These are phyloP conservation scores for Aphaenogaster rudis DNA, from an alignment of 1,140 invertebrate species.

Conservation along the genomic window DNA sequence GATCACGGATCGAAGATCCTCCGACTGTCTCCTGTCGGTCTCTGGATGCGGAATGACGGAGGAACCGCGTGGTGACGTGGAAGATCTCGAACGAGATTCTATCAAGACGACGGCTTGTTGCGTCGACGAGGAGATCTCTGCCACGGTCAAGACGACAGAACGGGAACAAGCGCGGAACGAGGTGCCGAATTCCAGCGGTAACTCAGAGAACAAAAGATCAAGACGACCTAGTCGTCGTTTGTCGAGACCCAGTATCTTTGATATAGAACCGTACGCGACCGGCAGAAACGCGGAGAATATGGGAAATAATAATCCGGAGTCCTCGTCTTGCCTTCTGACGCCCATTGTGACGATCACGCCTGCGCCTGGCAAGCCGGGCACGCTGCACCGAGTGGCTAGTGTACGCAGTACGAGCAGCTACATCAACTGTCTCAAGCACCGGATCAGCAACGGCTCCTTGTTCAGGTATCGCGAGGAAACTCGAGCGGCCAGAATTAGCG, in stretches of 20 bases:
- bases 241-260: neutral
- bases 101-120: neutral
- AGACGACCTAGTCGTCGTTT: slow-evolving; percentile 26
- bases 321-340: slow-evolving; percentile 73
- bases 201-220: slow-evolving; percentile 10
- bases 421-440: slow-evolving; percentile 91
- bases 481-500: slow-evolving; percentile 92
- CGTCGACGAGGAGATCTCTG: neutral
- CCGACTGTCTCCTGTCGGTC: slow-evolving; percentile 27
- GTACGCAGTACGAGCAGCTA: slow-evolving; percentile 86
- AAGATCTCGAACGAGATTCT: neutral
- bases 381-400: slow-evolving; percentile 84
- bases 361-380: slow-evolving; percentile 81
- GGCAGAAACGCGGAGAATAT: slow-evolving; percentile 40
- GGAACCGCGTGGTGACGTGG: neutral
- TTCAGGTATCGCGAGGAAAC: slow-evolving; percentile 94
- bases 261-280: slow-evolving; percentile 1
- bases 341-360: slow-evolving; percentile 87
- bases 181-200: neutral
- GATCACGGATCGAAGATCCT: neutral
- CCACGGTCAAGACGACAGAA: neutral
- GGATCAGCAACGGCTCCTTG: slow-evolving; percentile 94
- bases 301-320: slow-evolving; percentile 1
- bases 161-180: neutral
- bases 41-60: neutral